These are phyloP conservation scores for Scatophagus argus DNA, from an alignment of 2,113 vertebrate genomes.

Conservation along the genomic window DNA sequence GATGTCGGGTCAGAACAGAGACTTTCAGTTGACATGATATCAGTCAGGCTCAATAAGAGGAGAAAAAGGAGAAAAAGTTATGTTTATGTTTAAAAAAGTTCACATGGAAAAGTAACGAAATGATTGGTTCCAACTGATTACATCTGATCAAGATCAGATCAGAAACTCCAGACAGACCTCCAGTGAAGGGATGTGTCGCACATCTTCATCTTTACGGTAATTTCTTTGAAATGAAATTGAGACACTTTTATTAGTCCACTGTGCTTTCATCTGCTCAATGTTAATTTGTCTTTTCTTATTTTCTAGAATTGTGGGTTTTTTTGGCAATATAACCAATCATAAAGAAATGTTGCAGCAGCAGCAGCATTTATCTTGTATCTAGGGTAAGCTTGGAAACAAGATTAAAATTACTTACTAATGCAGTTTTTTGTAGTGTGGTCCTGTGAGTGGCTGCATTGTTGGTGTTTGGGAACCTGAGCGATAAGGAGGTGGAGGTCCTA, in stretches of 20 bases:
- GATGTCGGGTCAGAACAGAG: too few species aligned
- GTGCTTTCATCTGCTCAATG: background rate
- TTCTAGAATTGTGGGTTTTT: background rate
- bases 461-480: conserved; percentile 26
- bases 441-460: background rate
- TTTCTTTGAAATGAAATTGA: background rate
- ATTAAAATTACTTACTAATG: background rate
- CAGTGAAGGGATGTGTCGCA: too few species aligned
- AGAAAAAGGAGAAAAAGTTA: too few species aligned
- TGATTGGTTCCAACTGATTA: too few species aligned
- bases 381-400: background rate
- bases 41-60: too few species aligned
- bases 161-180: too few species aligned
- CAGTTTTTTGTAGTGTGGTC: background rate
- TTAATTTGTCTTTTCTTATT: background rate
- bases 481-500: conserved; percentile 36
- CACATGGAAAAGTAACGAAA: too few species aligned
- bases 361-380: background rate
- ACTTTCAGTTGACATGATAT: too few species aligned
- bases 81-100: too few species aligned
- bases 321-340: background rate
- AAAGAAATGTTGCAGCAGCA: background rate
- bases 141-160: too few species aligned
- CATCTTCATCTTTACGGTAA: background rate
- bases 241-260: background rate